Conservation (phyloP, 2,113 vertebrate species). For the Corvus moneduloides region DNA sequence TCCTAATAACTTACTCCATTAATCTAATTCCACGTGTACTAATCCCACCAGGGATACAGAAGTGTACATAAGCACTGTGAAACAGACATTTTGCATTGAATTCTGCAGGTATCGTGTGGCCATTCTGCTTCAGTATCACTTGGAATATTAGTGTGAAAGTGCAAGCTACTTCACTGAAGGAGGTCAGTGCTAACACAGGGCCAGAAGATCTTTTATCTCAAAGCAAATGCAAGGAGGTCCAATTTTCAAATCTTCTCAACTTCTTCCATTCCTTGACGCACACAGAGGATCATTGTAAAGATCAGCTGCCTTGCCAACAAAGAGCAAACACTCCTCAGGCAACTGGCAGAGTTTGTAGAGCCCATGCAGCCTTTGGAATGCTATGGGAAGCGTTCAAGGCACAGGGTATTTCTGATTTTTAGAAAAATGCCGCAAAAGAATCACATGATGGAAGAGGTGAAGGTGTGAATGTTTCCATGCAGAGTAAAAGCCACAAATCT, state of each 20-base stretch:
- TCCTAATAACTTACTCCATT: not conserved
- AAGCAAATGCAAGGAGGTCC: not conserved
- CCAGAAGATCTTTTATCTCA: not conserved
- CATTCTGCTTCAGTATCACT: too few relatives aligned
- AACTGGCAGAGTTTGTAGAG: not conserved
- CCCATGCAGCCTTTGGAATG: not conserved
- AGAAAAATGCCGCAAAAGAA: not conserved
- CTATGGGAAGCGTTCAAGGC: accelerated
- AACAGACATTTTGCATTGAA: not conserved
- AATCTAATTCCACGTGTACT: not conserved
- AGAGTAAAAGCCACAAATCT: not conserved
- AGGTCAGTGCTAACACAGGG: not conserved
- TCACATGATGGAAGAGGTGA: not conserved
- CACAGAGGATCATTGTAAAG: not conserved
- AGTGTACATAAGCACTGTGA: not conserved
- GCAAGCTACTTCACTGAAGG: not conserved
- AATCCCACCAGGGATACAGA: not conserved
- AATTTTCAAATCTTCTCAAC: not conserved
- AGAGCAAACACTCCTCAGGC: not conserved
- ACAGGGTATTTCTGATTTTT: not conserved
- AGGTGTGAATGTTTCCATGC: accelerated
- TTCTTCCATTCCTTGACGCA: not conserved
- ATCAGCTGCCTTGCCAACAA: not conserved
- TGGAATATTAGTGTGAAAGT: not conserved
- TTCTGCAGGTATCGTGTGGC: not conserved